Conservation (phyloP, 2,113 vertebrate genomes). For the Caranx melampygus region DNA sequence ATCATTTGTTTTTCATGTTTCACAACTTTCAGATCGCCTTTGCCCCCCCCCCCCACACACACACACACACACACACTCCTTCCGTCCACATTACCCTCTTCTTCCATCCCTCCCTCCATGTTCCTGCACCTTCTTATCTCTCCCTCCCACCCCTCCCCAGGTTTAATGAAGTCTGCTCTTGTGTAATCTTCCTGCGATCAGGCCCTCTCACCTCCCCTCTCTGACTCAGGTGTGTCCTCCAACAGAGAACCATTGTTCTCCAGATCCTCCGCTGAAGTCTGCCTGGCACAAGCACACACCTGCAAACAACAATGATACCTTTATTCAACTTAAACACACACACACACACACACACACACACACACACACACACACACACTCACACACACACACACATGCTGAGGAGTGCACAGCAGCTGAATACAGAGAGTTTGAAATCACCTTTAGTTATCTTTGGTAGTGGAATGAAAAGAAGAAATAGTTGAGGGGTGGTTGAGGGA, state of each 20-base stretch:
- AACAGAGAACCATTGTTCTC: constrained; percentile 81
- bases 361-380: constrained; percentile 37
- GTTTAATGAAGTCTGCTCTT: constrained; percentile 80
- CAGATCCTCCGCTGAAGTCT: constrained; percentile 68
- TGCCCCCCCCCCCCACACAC: too few species aligned
- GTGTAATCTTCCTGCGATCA: constrained; percentile 77
- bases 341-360: not conserved
- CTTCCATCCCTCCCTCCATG: constrained; percentile 19
- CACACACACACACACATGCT: constrained; percentile 13
- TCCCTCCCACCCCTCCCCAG: constrained; percentile 27
- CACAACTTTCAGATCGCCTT: constrained; percentile 25
- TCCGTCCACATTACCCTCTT: constrained; percentile 21
- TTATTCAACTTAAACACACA: constrained; percentile 68
- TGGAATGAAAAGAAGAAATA: constrained; percentile 29
- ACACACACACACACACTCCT: not conserved
- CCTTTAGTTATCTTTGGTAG: constrained; percentile 58
- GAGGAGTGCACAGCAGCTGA: constrained; percentile 23
- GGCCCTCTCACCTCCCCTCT: constrained; percentile 77
- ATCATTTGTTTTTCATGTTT: not conserved
- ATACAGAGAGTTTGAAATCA: constrained; percentile 49
- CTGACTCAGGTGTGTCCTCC: constrained; percentile 79
- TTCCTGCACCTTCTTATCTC: constrained; percentile 53
- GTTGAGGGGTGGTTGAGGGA: not conserved
- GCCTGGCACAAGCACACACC: constrained; percentile 81
- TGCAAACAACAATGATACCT: constrained; percentile 79